Conservation (phyloP, 1,140 invertebrate genomes). For the Trinorchestia longiramus region DNA sequence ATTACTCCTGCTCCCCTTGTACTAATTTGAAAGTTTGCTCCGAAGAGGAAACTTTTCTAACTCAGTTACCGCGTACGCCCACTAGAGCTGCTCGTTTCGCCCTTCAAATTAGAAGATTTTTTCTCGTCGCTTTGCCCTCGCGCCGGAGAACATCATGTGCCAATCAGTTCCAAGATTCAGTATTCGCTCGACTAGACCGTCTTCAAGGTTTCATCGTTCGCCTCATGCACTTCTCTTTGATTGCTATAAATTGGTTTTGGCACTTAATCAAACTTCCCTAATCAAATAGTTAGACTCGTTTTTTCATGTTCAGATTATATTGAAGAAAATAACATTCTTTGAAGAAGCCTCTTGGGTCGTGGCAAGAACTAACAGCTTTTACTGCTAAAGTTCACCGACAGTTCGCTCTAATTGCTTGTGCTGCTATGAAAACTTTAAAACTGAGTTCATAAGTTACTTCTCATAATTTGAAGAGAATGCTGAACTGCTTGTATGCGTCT, state of each 20-base stretch:
- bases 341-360: neutral
- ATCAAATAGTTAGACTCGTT: neutral
- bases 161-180: neutral
- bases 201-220: neutral
- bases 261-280: neutral
- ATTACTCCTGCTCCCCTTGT: neutral
- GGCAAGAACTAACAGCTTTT: neutral
- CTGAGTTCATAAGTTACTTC: too few species aligned
- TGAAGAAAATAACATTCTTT: neutral
- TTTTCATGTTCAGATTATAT: neutral
- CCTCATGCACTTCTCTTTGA: neutral
- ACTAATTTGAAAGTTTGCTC: neutral
- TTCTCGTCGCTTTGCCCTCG: neutral
- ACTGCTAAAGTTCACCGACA: neutral
- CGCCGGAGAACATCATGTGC: neutral
- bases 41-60: neutral
- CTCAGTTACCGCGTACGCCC: neutral
- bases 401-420: too few species aligned
- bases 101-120: neutral
- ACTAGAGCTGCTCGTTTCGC: neutral
- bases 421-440: too few species aligned
- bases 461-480: too few species aligned
- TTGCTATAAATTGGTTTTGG: neutral
- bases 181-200: neutral
- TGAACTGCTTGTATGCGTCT: too few species aligned